phyloP scores from a whole-genome alignment of 2,113 vertebrate species.

The Onychorhynchus coronatus region DNA sequence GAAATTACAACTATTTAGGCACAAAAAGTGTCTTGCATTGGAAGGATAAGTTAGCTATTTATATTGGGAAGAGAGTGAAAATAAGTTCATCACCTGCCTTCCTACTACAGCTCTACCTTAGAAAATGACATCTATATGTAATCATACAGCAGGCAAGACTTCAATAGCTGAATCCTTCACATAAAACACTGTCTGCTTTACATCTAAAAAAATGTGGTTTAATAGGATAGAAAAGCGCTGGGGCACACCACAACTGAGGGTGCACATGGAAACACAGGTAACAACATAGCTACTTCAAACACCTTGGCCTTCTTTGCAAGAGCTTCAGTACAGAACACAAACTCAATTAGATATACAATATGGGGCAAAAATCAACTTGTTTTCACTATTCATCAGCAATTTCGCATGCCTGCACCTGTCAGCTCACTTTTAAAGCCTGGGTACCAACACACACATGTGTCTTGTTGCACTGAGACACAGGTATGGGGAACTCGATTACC shows the following conservation, averaged over 20 bases:
- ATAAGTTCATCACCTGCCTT: background rate
- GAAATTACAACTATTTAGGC: background rate
- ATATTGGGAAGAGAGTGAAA: background rate
- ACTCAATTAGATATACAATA: background rate
- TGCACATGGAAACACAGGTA: background rate
- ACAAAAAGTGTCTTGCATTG: background rate
- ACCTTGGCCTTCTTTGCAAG: background rate
- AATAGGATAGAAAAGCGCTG: background rate
- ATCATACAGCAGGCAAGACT: background rate
- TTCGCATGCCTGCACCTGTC: background rate
- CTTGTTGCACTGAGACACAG: background rate
- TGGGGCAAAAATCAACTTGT: background rate
- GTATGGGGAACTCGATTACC: background rate
- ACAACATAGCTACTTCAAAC: background rate
- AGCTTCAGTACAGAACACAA: background rate
- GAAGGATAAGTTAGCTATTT: background rate
- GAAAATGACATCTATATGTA: rapidly evolving
- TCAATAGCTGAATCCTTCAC: background rate
- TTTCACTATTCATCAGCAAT: background rate
- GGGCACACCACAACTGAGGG: background rate
- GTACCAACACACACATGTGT: background rate
- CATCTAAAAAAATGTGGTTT: background rate
- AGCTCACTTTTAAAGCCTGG: background rate
- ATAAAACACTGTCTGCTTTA: background rate
- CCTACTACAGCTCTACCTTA: background rate